Conservation (phyloP, 2,797 vertebrate genomes). For the Nannoperca australis region DNA sequence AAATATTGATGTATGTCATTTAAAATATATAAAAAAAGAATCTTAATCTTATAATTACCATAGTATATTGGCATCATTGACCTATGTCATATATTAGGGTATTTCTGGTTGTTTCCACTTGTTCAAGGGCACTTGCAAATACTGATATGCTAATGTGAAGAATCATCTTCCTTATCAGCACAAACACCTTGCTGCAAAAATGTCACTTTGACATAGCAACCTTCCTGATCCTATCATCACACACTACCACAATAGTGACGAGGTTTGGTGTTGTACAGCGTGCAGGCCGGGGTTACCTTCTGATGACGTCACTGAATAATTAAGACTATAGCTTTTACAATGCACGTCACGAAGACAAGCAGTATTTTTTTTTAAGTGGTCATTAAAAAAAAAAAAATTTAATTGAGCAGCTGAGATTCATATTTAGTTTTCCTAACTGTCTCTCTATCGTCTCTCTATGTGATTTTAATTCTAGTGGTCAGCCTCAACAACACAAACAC, state of each 20-base stretch:
- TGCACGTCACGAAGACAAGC: neutral
- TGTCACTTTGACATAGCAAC: conserved; percentile 25
- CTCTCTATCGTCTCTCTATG: neutral
- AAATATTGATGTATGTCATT: neutral
- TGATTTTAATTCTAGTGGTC: neutral
- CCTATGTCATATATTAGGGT: neutral
- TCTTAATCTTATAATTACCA: neutral
- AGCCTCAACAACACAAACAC: conserved; percentile 28
- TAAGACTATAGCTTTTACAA: neutral
- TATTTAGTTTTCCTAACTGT: neutral
- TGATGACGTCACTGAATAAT: neutral
- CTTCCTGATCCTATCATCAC: neutral
- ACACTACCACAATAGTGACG: neutral
- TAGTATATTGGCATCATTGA: too few species aligned
- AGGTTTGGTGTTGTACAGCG: neutral
- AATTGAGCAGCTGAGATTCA: neutral
- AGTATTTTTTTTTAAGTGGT: neutral
- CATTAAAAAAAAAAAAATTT: neutral
- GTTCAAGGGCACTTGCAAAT: neutral
- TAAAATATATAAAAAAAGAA: neutral
- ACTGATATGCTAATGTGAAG: neutral
- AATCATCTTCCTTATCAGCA: neutral
- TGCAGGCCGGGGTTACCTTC: neutral
- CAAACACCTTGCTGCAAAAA: neutral
- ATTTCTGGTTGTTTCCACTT: neutral